A percentile compares a stretch with the other conserved stretches of the same genome.
phyloP scores from a whole-genome alignment of 2,113 vertebrate species.

The Pholis gunnellus region DNA sequence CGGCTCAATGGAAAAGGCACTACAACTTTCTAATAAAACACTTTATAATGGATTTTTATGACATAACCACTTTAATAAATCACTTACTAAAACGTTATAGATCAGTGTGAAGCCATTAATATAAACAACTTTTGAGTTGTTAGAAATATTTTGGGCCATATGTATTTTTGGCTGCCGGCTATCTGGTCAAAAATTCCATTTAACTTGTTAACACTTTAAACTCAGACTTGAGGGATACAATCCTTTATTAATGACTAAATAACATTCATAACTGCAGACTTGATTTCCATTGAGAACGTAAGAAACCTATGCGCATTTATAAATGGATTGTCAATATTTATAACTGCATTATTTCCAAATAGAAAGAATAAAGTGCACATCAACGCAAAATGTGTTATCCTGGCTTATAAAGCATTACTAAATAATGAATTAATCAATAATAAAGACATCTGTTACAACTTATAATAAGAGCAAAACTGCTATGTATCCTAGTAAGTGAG shows the following conservation, averaged over 20 bases:
- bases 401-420: background rate
- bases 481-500: background rate
- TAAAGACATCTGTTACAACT: background rate
- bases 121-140: background rate
- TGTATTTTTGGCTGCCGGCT: background rate
- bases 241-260: background rate
- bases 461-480: background rate
- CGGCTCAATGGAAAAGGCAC: background rate
- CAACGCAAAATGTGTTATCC: background rate
- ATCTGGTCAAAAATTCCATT: background rate
- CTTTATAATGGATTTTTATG: background rate
- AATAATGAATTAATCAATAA: background rate
- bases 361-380: background rate
- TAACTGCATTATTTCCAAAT: background rate
- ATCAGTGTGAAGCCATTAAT: background rate
- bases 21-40: background rate
- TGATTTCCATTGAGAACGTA: background rate
- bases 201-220: background rate
- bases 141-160: background rate
- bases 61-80: background rate
- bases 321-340: background rate
- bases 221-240: background rate
- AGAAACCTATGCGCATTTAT: background rate
- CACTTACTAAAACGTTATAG: background rate
- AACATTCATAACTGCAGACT: background rate